These are phyloP conservation scores for Parauchenoglanis punctatus DNA, from an alignment of 2,797 vertebrate genomes.

Conservation along the genomic window DNA sequence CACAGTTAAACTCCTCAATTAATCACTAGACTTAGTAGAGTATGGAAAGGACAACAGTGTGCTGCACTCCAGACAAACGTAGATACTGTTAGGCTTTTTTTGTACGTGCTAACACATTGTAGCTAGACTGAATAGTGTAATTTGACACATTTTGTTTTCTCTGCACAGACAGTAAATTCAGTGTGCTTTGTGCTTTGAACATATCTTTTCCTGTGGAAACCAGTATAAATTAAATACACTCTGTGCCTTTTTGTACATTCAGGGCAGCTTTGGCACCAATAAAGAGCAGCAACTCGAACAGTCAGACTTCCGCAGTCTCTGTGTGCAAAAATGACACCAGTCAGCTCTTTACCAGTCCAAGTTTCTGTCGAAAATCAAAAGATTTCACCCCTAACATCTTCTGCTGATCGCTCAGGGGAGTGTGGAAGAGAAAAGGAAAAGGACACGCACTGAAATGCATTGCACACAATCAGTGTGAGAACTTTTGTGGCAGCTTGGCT, in stretches of 20 bases:
- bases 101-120: not conserved
- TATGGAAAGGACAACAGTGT: not conserved
- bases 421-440: conserved; percentile 50
- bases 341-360: conserved; percentile 42
- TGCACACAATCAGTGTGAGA: conserved; percentile 66
- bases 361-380: conserved; percentile 49
- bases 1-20: not conserved
- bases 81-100: not conserved
- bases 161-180: conserved; percentile 8
- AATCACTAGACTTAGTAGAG: not conserved
- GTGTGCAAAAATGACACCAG: conserved; percentile 53
- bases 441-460: conserved; percentile 48
- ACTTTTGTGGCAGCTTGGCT: conserved; percentile 49
- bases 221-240: conserved; percentile 18
- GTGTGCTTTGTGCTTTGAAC: conserved; percentile 4
- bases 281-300: not conserved
- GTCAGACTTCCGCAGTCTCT: conserved; percentile 34
- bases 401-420: conserved; percentile 51
- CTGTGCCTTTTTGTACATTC: conserved; percentile 16
- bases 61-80: not conserved
- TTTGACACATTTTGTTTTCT: not conserved
- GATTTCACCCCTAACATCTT: conserved; percentile 34
- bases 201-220: conserved; percentile 19
- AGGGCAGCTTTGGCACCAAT: conserved; percentile 13
- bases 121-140: not conserved